Evolutionary conservation across 2,113 vertebrate genomes (phyloP).

Genomic region (Oryzias javanicus): DNA sequence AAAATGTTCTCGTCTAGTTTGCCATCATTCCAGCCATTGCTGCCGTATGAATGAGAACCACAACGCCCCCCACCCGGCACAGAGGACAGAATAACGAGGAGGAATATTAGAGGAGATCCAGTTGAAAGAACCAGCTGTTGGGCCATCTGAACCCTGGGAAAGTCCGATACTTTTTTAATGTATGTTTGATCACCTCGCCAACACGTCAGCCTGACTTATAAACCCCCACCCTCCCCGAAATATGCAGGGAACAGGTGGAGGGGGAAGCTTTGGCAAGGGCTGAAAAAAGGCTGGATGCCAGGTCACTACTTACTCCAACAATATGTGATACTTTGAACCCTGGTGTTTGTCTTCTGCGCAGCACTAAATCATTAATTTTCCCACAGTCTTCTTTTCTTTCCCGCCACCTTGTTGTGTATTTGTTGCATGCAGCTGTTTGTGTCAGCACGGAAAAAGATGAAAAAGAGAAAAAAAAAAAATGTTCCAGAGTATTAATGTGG

Average conservation of each 20-base stretch:
- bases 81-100: conserved; percentile 40
- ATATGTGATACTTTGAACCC: conserved; percentile 40
- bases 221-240: conserved; percentile 43
- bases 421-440: conserved; percentile 13
- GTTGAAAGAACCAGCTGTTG: conserved; percentile 81
- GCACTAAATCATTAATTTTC: conserved; percentile 47
- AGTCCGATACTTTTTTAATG: conserved; percentile 60
- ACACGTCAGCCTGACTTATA: conserved; percentile 60
- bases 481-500: conserved; percentile 50
- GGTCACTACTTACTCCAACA: conserved; percentile 54
- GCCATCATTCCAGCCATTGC: conserved; percentile 65
- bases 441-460: conserved; percentile 11
- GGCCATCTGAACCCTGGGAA: conserved; percentile 81
- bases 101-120: conserved; percentile 44
- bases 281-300: conserved; percentile 48
- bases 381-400: conserved; percentile 20
- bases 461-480: conserved; percentile 4
- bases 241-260: conserved; percentile 70
- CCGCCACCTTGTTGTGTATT: neutral
- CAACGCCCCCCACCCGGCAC: conserved; percentile 45
- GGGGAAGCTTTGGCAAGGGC: conserved; percentile 48
- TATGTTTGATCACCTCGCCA: conserved; percentile 51
- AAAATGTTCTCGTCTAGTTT: conserved; percentile 70
- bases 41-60: conserved; percentile 62
- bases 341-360: conserved; percentile 6